These are phyloP conservation scores for Cantharis nigra DNA, from an alignment of 2,888 invertebrate species.

Conservation along the genomic window DNA sequence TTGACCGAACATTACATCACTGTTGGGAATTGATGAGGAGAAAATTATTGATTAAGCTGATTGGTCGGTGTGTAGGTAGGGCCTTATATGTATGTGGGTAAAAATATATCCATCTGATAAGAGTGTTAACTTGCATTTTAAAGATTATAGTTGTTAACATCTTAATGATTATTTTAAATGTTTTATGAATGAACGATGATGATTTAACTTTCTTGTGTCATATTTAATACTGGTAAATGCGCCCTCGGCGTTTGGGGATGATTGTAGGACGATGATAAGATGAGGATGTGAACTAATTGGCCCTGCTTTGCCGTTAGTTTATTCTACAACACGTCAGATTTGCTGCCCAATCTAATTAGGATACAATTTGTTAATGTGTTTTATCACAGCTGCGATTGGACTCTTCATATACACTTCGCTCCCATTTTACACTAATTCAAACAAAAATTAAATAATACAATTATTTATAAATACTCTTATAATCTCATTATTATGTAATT, in stretches of 20 bases:
- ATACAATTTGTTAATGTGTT: slow-evolving; percentile 59
- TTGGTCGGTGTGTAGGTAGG: slow-evolving; percentile 37
- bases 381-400: slow-evolving; percentile 56
- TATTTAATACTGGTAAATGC: slow-evolving; percentile 5
- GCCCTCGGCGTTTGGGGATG: slow-evolving; percentile 32
- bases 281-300: slow-evolving; percentile 51
- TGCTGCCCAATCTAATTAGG: slow-evolving; percentile 58
- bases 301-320: slow-evolving; percentile 48
- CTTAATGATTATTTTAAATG: slow-evolving; percentile 1
- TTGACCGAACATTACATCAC: slow-evolving; percentile 44
- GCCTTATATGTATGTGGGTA: slow-evolving; percentile 7
- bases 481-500: slow-evolving; percentile 42
- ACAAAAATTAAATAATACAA: slow-evolving; percentile 50
- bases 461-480: slow-evolving; percentile 48
- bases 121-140: not conserved
- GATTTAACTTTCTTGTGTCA: slow-evolving; percentile 4
- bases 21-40: slow-evolving; percentile 44
- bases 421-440: slow-evolving; percentile 40
- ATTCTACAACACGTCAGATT: slow-evolving; percentile 54
- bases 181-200: slow-evolving; percentile 10
- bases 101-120: not conserved
- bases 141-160: not conserved
- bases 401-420: slow-evolving; percentile 43
- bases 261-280: slow-evolving; percentile 37
- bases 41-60: slow-evolving; percentile 43